phyloP scores from a whole-genome alignment of 2,113 vertebrate genomes.

The Cromileptes altivelis region DNA sequence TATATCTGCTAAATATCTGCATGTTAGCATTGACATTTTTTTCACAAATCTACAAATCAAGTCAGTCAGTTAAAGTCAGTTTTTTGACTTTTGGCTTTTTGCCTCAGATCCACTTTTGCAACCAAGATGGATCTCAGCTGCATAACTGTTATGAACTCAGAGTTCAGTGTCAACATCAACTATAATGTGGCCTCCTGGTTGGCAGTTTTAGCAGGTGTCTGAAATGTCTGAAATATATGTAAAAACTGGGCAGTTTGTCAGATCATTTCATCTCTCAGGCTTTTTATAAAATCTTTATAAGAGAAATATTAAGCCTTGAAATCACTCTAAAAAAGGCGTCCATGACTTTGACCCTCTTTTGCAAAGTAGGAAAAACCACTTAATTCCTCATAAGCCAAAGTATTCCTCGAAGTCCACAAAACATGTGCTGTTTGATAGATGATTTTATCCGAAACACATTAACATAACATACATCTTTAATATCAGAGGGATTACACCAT shows the following conservation, averaged over 20 bases:
- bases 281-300: not conserved
- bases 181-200: too few relatives aligned
- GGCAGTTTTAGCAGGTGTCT: not conserved
- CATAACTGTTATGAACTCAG: not conserved
- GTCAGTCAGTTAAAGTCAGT: not conserved
- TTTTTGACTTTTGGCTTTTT: not conserved
- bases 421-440: constrained; percentile 31
- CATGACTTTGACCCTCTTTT: constrained; percentile 25
- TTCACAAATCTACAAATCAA: constrained; percentile 20
- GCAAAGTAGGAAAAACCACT: constrained; percentile 21
- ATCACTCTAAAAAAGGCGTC: not conserved
- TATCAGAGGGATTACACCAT: constrained; percentile 45
- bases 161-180: not conserved
- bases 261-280: not conserved
- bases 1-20: not conserved
- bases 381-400: constrained; percentile 47
- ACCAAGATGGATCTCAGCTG: not conserved
- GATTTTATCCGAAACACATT: constrained; percentile 42
- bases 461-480: constrained; percentile 39
- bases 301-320: constrained; percentile 10
- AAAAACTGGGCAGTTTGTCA: not conserved
- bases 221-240: not conserved
- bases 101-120: not conserved
- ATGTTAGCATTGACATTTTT: not conserved
- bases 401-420: constrained; percentile 23